Evolutionary conservation across 2,888 invertebrate genomes (phyloP).

Genomic region (Muscina levida): DNA sequence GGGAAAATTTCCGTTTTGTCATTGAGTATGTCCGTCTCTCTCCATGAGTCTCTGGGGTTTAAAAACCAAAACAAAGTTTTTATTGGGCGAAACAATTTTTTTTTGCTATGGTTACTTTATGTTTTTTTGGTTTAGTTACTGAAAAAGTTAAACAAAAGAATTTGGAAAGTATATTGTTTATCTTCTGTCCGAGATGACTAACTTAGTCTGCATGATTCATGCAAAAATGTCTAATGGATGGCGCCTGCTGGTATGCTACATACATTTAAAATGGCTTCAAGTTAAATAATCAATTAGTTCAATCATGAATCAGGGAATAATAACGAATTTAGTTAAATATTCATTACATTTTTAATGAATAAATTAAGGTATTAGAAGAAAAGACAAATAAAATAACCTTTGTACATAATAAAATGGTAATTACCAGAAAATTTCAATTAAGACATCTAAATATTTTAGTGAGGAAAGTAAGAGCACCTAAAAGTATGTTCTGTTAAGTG

Average conservation of each 20-base stretch:
- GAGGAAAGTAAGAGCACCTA: too few relatives aligned
- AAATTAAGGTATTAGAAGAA: too few relatives aligned
- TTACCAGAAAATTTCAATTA: too few relatives aligned
- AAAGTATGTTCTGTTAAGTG: too few relatives aligned
- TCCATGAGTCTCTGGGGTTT: not conserved
- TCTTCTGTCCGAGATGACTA: not conserved
- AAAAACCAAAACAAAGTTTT: slow-evolving; percentile 9
- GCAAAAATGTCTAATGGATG: slow-evolving; percentile 33
- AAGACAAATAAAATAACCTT: too few relatives aligned
- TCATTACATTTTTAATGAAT: too few relatives aligned
- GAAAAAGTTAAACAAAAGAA: slow-evolving; percentile 17
- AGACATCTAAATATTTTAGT: too few relatives aligned
- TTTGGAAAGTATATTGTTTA: not conserved
- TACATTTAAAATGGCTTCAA: not conserved
- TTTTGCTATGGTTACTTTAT: not conserved
- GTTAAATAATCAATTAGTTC: slow-evolving; percentile 13
- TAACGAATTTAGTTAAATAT: too few relatives aligned
- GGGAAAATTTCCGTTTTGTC: not conserved
- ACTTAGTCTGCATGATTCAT: slow-evolving; percentile 47
- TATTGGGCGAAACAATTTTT: not conserved
- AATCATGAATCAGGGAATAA: slow-evolving; percentile 13
- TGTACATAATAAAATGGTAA: too few relatives aligned
- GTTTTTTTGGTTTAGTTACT: not conserved
- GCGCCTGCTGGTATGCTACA: slow-evolving; percentile 56
- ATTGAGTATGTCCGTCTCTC: slow-evolving; percentile 8